Evolutionary conservation across 35 echinoderm and acorn worm genomes (phyloP).

Genomic region (Heliocidaris tuberculata): DNA sequence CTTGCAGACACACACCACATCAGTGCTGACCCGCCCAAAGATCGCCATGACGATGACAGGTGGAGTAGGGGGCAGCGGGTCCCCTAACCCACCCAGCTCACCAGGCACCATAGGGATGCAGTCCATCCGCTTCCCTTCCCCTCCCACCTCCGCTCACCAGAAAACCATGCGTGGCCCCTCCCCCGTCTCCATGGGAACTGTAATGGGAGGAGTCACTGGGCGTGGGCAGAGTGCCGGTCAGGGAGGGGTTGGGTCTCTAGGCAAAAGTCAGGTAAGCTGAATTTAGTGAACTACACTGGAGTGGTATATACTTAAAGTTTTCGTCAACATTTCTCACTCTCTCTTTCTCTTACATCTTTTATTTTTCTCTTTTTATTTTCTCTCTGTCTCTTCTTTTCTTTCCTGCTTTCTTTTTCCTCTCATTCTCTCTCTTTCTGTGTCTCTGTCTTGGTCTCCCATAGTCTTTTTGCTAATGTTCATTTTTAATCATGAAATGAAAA

Average conservation of each 20-base stretch:
- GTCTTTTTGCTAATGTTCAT: too few species aligned
- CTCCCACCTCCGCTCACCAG: neutral
- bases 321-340: too few species aligned
- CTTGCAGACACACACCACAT: conserved; percentile 41
- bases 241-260: neutral
- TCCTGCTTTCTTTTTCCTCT: neutral
- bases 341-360: neutral
- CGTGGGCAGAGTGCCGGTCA: neutral
- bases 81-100: neutral
- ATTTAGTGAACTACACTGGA: neutral
- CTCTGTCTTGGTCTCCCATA: too few species aligned
- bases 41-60: conserved; percentile 70
- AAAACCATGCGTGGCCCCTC: conserved; percentile 29
- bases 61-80: neutral
- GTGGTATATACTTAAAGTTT: neutral
- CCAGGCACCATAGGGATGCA: neutral
- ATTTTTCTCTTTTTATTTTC: neutral
- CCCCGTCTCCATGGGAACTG: conserved; percentile 23
- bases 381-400: neutral
- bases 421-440: too few species aligned
- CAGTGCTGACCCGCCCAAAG: conserved; percentile 60
- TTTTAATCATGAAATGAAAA: too few species aligned
- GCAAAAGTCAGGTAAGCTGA: neutral
- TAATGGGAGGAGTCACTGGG: neutral
- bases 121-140: conserved; percentile 52